Conservation (phyloP, 2,113 vertebrate species). For the Ifrita kowaldi region DNA sequence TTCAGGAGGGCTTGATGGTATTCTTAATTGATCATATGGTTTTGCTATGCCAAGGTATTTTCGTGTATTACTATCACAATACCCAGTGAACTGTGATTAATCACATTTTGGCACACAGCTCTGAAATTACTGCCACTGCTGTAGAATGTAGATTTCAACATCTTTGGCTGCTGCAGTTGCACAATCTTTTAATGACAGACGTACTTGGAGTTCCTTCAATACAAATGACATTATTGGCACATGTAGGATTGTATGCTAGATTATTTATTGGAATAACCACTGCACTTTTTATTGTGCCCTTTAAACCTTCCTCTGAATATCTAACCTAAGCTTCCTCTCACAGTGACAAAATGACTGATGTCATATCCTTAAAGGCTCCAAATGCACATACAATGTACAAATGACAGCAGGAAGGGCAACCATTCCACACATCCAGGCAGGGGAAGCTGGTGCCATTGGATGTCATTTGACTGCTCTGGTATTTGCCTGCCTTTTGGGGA, state of each 20-base stretch:
- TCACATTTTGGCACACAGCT: neutral
- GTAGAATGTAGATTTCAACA: neutral
- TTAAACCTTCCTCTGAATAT: neutral
- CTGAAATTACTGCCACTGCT: neutral
- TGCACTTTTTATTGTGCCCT: neutral
- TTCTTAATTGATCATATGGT: neutral
- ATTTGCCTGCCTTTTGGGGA: neutral
- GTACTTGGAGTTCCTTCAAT: slow-evolving; percentile 53
- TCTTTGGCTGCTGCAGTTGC: slow-evolving; percentile 10
- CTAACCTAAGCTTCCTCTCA: neutral
- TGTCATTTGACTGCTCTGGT: neutral
- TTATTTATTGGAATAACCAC: neutral
- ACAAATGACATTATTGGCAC: slow-evolving; percentile 6
- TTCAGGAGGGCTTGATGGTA: neutral
- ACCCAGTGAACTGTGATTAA: neutral
- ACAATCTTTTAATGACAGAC: neutral
- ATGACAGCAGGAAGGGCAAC: neutral
- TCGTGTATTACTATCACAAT: neutral
- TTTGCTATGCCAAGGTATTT: neutral
- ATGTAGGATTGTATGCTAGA: neutral
- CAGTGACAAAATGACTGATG: neutral
- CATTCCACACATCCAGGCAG: accelerated
- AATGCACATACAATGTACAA: accelerated
- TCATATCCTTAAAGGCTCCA: neutral
- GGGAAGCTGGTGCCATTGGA: neutral